phyloP scores from a whole-genome alignment of 2,113 vertebrate genomes.

The Cyrtonyx montezumae region DNA sequence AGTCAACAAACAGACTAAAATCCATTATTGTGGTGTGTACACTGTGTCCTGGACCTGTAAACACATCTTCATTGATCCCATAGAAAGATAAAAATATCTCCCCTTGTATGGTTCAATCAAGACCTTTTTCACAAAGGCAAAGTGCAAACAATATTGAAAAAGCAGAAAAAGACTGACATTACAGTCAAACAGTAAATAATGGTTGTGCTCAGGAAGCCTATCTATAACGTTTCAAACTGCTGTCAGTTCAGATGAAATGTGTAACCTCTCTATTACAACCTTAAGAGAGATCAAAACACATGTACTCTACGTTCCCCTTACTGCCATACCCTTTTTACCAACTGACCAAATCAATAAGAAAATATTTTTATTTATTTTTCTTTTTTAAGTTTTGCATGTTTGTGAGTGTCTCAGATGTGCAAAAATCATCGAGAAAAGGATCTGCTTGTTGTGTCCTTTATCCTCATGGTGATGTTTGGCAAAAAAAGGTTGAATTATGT shows the following conservation, averaged over 20 bases:
- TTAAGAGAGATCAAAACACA: conserved; percentile 82
- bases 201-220: conserved; percentile 82
- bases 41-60: conserved; percentile 88
- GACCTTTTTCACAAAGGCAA: conserved; percentile 88
- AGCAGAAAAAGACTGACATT: conserved; percentile 87
- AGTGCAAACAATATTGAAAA: conserved; percentile 91
- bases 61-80: conserved; percentile 97
- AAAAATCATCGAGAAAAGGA: conserved; percentile 8
- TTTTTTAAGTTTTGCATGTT: conserved; percentile 64
- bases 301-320: conserved; percentile 79
- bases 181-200: conserved; percentile 93
- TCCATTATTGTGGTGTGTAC: conserved; percentile 93
- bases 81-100: conserved; percentile 93
- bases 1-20: conserved; percentile 93
- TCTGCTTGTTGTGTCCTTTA: neutral
- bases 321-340: conserved; percentile 79
- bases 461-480: neutral
- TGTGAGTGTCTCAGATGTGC: neutral
- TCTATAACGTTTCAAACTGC: conserved; percentile 90
- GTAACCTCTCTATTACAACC: conserved; percentile 82
- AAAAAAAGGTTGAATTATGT: neutral
- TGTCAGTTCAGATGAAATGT: conserved; percentile 91
- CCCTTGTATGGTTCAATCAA: conserved; percentile 88
- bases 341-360: conserved; percentile 70
- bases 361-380: too few relatives aligned